Evolutionary conservation across 2,797 vertebrate genomes (phyloP).

Genomic region (Hoplostethus atlanticus): DNA sequence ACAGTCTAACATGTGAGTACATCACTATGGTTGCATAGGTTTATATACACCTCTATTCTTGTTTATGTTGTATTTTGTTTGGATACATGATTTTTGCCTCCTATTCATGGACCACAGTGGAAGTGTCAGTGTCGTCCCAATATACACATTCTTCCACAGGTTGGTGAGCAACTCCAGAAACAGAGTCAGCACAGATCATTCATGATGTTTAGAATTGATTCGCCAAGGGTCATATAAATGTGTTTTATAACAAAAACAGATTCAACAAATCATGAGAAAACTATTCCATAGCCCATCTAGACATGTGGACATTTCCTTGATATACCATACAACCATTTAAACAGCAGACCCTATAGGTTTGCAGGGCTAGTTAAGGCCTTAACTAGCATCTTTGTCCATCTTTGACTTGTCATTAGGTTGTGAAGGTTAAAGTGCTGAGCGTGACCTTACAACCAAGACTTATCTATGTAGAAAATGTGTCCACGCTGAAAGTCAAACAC

Average conservation of each 20-base stretch:
- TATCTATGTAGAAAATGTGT: slow-evolving; percentile 12
- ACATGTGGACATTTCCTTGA: neutral
- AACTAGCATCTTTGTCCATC: neutral
- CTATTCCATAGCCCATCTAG: neutral
- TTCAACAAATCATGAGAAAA: neutral
- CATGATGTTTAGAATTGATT: neutral
- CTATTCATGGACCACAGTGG: neutral
- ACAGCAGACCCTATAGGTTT: no score
- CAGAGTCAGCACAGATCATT: neutral
- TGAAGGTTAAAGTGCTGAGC: neutral
- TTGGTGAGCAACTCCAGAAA: neutral
- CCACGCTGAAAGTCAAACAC: slow-evolving; percentile 56
- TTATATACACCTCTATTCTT: no score
- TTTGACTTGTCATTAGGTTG: neutral
- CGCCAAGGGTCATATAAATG: neutral
- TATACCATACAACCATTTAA: neutral
- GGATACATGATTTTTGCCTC: no score
- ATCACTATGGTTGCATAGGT: no score
- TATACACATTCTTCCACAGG: neutral
- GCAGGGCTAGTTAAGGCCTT: neutral
- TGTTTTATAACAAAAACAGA: neutral
- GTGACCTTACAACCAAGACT: neutral
- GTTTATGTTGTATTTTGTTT: no score
- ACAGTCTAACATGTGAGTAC: no score
- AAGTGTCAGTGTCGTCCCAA: neutral